phyloP scores from a whole-genome alignment of 2,797 vertebrate species.

The Molossus alvarezi region DNA sequence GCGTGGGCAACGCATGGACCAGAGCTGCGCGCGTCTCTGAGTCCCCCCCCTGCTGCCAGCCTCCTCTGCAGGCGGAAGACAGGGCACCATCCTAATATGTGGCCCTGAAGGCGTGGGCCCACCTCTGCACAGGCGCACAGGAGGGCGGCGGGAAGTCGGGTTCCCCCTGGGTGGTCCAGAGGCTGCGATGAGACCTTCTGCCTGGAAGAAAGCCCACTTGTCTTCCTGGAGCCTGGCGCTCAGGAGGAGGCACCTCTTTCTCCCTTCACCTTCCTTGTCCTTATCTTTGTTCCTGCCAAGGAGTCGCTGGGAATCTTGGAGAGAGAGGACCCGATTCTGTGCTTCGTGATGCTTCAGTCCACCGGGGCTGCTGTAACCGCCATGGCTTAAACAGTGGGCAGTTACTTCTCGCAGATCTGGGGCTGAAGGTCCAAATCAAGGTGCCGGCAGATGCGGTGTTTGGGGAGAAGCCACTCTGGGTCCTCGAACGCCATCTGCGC shows the following conservation, averaged over 20 bases:
- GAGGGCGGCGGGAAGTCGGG: too few species aligned
- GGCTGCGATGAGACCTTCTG: neutral
- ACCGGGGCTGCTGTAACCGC: accelerated
- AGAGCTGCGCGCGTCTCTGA: neutral
- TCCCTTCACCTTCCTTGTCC: neutral
- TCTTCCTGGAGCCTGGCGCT: too few species aligned
- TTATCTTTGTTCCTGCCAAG: neutral
- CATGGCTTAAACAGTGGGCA: neutral
- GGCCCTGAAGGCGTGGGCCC: neutral
- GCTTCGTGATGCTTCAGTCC: neutral
- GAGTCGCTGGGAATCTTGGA: accelerated
- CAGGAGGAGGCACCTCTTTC: neutral
- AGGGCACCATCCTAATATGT: too few species aligned
- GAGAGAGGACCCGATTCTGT: neutral
- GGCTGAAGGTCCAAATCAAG: neutral
- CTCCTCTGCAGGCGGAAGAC: neutral
- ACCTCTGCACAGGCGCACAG: too few species aligned
- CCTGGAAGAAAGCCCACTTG: neutral
- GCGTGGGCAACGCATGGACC: neutral
- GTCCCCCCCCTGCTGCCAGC: neutral
- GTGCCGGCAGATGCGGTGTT: accelerated
- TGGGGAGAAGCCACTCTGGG: neutral
- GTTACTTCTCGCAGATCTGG: neutral
- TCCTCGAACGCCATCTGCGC: neutral
- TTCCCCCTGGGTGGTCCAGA: neutral